A percentile compares a stretch with the other conserved stretches of the same genome.
Evolutionary conservation across 2,797 vertebrate genomes (phyloP).

Genomic region (Kryptopterus vitreolus): DNA sequence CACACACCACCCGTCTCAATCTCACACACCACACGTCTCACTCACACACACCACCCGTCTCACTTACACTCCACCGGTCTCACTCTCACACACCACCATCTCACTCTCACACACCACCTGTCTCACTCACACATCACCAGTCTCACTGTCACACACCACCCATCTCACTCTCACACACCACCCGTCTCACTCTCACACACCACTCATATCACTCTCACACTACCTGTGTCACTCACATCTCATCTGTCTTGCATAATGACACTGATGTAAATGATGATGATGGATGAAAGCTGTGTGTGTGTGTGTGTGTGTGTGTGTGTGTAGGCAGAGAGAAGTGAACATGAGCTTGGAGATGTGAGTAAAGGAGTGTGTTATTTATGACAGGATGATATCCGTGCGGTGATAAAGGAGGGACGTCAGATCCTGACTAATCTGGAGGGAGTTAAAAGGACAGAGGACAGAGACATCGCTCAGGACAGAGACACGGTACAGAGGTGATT

Average conservation of each 20-base stretch:
- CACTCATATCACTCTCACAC: no score
- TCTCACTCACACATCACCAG: no score
- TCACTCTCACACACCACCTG: no score
- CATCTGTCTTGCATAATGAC: background rate
- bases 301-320: constrained; percentile 10
- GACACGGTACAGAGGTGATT: constrained; percentile 86
- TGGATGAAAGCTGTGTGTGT: background rate
- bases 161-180: no score
- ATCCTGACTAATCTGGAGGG: constrained; percentile 85
- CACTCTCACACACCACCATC: no score
- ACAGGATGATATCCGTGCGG: constrained; percentile 85
- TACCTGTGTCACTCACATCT: background rate
- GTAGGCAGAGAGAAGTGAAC: background rate
- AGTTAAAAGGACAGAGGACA: constrained; percentile 70
- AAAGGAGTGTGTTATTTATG: constrained; percentile 15
- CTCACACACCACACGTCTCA: no score
- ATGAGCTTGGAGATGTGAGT: background rate
- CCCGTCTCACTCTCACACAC: no score
- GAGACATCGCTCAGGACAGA: constrained; percentile 81
- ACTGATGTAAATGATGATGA: no score
- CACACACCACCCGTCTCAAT: no score
- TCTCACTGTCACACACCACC: no score
- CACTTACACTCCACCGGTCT: no score
- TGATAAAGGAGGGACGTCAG: constrained; percentile 87
- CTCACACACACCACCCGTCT: no score